Base-by-base conservation (phyloP, 2,113 vertebrate genomes). In the Myiopsitta monachus region DNA sequence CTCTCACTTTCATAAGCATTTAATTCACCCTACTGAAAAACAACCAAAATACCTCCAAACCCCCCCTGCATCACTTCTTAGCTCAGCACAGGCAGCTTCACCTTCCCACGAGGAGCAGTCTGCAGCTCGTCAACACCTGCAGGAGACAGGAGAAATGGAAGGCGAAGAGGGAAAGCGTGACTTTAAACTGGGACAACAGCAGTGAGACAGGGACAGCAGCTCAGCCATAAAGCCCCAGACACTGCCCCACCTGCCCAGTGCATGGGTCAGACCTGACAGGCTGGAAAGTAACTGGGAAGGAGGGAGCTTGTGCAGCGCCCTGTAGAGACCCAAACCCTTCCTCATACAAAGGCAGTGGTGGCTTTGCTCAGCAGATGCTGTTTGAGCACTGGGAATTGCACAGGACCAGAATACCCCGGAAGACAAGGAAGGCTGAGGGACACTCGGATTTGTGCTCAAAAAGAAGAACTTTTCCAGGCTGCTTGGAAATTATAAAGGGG, bases 261-360 rank as follows among this genome's bases (percentile, higher is more conserved):
- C 47, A 69, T 73, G 63, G 83, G 78, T 66, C 90, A 23, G n/a
- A 89, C 44, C 46, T 8, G 17, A 66, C 33, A 70, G 73, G 33
- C 83, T 68, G 82, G 85, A 90, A 92, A 67, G 70, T 27, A 74
- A 87, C 87, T 33, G 4, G 7, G 55, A 64, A 43, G 33, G 78
- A 24, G 1, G 3, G 69, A 64, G 82, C 64, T 76, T 14, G 36
- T 2, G 3, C 68, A 55, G 44, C 1, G 24, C 1, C 2, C 51
- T 26, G 3, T 28, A 6, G 43, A 21, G 46, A 44, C 31, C 16
- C 5, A 1, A 59, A 43, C 44, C 79, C 75, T 59, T 55, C 52
- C 52, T 16, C 3, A 2, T 5, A 39, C 61, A 68, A 24, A 63
- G 46, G 68, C 74, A 84, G 80, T 13, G 9, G 9, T 49, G 87